Evolutionary conservation across 2,888 invertebrate genomes (phyloP).

Genomic region (Sacculina carcini): DNA sequence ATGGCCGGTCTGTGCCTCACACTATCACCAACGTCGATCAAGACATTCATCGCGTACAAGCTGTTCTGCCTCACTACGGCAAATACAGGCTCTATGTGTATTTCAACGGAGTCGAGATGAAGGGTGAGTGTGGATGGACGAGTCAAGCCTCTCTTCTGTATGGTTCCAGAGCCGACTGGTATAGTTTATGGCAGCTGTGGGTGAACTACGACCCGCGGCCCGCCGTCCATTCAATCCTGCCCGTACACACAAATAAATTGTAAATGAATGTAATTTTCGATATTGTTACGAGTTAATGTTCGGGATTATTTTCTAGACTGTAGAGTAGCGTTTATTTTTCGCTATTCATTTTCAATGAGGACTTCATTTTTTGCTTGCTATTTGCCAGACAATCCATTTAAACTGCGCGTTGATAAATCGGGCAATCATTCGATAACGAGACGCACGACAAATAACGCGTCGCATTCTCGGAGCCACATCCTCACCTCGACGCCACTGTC

Average conservation of each 20-base stretch:
- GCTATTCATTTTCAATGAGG: no score
- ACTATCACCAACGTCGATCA: slow-evolving; percentile 50
- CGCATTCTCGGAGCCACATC: no score
- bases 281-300: background rate
- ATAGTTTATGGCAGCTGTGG: background rate
- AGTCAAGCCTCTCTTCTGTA: slow-evolving; percentile 1
- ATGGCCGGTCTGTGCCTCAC: slow-evolving; percentile 55
- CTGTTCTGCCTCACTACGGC: slow-evolving; percentile 29
- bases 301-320: background rate
- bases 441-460: background rate
- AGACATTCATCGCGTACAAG: slow-evolving; percentile 24
- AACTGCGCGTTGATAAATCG: background rate
- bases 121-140: slow-evolving; percentile 28
- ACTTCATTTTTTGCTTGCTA: no score
- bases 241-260: background rate
- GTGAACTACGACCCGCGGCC: background rate
- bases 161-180: background rate
- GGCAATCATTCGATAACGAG: background rate
- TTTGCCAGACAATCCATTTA: background rate
- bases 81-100: slow-evolving; percentile 57
- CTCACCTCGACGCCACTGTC: no score
- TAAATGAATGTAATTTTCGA: background rate
- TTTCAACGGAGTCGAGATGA: slow-evolving; percentile 73
- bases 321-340: no score
- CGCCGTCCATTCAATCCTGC: background rate